A percentile compares a stretch with the other conserved stretches of the same genome.
These are phyloP conservation scores for Propsilocerus akamusi DNA, from an alignment of 1,140 invertebrate genomes.

Conservation along the genomic window DNA sequence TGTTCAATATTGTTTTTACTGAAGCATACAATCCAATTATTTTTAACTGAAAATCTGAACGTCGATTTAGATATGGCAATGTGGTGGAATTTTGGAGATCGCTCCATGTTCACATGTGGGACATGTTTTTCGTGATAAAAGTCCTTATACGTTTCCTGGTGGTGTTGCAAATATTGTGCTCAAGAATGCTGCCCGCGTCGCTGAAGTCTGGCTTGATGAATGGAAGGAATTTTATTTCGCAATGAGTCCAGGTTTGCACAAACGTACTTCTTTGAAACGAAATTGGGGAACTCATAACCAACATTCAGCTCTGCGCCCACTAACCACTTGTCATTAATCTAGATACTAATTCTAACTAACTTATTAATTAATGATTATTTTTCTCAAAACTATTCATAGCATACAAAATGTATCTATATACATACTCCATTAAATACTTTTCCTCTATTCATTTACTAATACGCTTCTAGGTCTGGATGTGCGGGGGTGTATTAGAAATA, in stretches of 20 bases:
- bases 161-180: slow-evolving; percentile 92
- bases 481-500: slow-evolving; percentile 81
- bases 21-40: not conserved
- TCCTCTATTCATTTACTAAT: not conserved
- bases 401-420: not conserved
- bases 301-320: too few relatives aligned
- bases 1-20: slow-evolving; percentile 8
- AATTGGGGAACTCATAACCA: not conserved
- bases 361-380: not conserved
- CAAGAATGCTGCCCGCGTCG: slow-evolving; percentile 88
- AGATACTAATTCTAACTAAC: too few relatives aligned
- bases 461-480: slow-evolving; percentile 82
- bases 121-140: slow-evolving; percentile 97
- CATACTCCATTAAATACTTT: not conserved
- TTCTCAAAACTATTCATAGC: not conserved
- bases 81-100: slow-evolving; percentile 89
- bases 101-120: slow-evolving; percentile 92
- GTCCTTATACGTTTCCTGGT: slow-evolving; percentile 97
- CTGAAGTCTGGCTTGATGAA: slow-evolving; percentile 98
- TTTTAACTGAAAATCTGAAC: slow-evolving; percentile 9
- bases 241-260: slow-evolving; percentile 88
- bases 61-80: slow-evolving; percentile 82
- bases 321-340: too few relatives aligned
- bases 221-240: slow-evolving; percentile 97
- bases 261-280: not conserved